Percentiles rank a stretch among this genome's conserved stretches.
Evolutionary conservation across 92 coral and sea anemone species (phyloP).

Genomic region (Virgularia gustaviana): DNA sequence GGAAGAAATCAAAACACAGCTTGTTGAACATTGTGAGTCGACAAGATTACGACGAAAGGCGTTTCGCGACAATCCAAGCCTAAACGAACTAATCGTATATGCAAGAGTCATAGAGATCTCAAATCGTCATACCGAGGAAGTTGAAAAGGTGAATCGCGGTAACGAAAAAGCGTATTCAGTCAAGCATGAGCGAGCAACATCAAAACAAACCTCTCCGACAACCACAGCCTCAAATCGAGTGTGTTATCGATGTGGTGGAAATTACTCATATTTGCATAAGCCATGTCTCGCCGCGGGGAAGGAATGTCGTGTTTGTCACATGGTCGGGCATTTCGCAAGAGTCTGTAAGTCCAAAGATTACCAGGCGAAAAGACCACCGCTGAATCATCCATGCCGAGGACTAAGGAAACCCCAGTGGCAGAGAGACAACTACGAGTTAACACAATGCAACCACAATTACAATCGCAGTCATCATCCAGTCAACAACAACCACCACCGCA

Average conservation of each 20-base stretch:
- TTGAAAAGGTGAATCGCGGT: constrained; percentile 13
- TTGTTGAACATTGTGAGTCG: constrained; percentile 27
- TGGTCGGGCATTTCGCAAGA: constrained; percentile 31
- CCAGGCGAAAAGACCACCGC: constrained; percentile 1
- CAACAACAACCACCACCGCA: background rate
- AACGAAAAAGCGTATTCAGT: background rate
- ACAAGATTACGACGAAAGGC: constrained; percentile 22
- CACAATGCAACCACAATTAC: background rate
- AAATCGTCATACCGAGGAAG: constrained; percentile 26
- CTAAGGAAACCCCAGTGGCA: background rate
- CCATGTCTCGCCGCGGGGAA: constrained; percentile 26
- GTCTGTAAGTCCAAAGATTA: constrained; percentile 33
- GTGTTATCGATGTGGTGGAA: constrained; percentile 31
- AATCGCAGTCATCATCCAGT: background rate
- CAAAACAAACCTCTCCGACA: background rate
- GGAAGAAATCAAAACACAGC: constrained; percentile 11
- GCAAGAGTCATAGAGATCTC: constrained; percentile 32
- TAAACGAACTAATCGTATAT: background rate
- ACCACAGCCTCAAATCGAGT: no score
- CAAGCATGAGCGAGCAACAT: background rate
- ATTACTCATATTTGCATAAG: constrained; percentile 15
- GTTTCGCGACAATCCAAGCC: constrained; percentile 10
- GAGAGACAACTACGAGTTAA: constrained; percentile 4
- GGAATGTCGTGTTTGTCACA: constrained; percentile 18
- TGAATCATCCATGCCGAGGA: background rate